Percentiles rank a stretch among this genome's conserved stretches.
phyloP scores from a whole-genome alignment of 2,888 invertebrate species.

The Nudaria mundana region DNA sequence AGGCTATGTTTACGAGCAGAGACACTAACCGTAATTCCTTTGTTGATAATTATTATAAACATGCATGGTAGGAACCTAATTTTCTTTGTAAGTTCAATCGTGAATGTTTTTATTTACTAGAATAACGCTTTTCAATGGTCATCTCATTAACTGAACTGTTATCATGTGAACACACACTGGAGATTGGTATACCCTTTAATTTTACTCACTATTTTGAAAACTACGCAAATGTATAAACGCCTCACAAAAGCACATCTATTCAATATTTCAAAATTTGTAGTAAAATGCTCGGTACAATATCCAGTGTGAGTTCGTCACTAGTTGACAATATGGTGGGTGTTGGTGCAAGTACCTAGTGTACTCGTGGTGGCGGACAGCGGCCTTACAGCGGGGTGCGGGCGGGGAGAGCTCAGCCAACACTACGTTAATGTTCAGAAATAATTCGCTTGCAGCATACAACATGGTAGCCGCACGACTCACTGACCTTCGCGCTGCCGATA shows the following conservation, averaged over 20 bases:
- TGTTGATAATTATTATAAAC: neutral
- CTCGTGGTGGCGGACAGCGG: constrained; percentile 34
- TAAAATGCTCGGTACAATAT: constrained; percentile 20
- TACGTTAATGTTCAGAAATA: constrained; percentile 83
- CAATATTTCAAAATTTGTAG: neutral
- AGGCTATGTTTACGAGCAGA: too few relatives aligned
- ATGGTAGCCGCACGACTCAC: constrained; percentile 98
- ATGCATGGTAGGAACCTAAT: constrained; percentile 7
- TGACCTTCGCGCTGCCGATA: constrained; percentile 95
- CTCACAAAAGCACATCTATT: too few relatives aligned
- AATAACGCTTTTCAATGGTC: constrained; percentile 1
- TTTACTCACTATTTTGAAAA: neutral
- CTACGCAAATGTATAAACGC: too few relatives aligned
- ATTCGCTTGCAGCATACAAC: constrained; percentile 96
- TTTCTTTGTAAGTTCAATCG: neutral
- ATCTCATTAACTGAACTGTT: constrained; percentile 6
- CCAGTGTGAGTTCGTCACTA: constrained; percentile 47
- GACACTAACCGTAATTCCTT: too few relatives aligned
- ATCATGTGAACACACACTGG: constrained; percentile 16
- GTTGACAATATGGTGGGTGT: constrained; percentile 79
- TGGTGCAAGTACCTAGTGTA: constrained; percentile 60
- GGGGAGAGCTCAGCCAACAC: constrained; percentile 47
- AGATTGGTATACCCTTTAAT: constrained; percentile 1
- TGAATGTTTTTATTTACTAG: neutral
- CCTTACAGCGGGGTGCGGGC: constrained; percentile 31